Conservation (phyloP, 1,140 invertebrate genomes). For the Chelonus insularis region DNA sequence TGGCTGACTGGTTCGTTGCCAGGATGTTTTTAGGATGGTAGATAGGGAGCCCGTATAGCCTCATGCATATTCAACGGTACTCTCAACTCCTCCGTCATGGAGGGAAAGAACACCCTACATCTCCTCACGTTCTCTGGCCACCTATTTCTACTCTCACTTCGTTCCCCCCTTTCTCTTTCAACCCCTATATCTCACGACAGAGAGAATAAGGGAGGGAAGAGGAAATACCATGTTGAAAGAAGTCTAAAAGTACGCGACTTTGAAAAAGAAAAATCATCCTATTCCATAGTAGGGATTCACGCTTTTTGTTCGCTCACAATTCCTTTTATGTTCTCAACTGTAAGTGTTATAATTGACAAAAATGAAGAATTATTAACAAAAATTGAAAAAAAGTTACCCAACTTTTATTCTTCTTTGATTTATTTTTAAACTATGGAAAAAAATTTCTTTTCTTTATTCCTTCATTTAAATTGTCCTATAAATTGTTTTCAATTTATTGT, state of each 20-base stretch:
- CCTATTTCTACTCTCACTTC: slow-evolving; percentile 23
- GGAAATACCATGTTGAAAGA: slow-evolving; percentile 27
- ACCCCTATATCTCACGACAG: slow-evolving; percentile 29
- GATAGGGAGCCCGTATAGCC: slow-evolving; percentile 52
- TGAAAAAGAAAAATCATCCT: background rate
- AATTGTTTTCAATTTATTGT: no score
- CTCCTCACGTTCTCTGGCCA: slow-evolving; percentile 29
- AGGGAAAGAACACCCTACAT: slow-evolving; percentile 58
- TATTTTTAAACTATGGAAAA: slow-evolving; percentile 15
- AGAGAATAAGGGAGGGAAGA: slow-evolving; percentile 25
- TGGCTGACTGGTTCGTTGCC: slow-evolving; percentile 35
- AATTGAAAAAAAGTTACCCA: slow-evolving; percentile 28
- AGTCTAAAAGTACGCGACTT: background rate
- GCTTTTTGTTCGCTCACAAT: slow-evolving; percentile 22
- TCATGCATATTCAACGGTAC: slow-evolving; percentile 62
- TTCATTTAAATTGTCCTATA: background rate
- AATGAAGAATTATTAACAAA: slow-evolving; percentile 16
- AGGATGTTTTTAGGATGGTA: slow-evolving; percentile 60
- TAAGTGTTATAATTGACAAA: background rate
- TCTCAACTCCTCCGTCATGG: slow-evolving; percentile 62
- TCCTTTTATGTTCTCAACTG: slow-evolving; percentile 11
- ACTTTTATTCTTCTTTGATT: no score
- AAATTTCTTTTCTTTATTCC: background rate
- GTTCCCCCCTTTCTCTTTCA: slow-evolving; percentile 17
- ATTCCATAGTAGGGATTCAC: background rate